Conservation (phyloP, 2,797 vertebrate genomes). For the Mus spretus region DNA sequence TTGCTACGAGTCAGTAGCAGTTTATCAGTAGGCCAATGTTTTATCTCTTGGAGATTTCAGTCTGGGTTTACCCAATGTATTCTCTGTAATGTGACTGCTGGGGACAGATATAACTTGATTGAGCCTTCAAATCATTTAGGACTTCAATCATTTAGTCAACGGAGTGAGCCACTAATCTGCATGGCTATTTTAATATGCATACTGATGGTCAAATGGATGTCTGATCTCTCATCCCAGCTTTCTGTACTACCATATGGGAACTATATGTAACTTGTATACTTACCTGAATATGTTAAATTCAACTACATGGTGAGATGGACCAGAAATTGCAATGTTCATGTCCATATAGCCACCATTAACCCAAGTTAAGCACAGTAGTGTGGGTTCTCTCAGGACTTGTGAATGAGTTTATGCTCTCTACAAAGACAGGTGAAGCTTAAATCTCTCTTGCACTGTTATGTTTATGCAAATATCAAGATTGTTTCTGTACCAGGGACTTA, state of each 20-base stretch:
- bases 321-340: background rate
- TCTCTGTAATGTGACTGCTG: background rate
- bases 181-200: background rate
- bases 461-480: background rate
- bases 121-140: background rate
- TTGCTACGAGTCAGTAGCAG: conserved; percentile 1
- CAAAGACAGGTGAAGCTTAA: background rate
- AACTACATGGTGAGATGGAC: background rate
- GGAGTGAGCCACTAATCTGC: background rate
- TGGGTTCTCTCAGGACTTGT: background rate
- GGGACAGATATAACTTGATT: background rate
- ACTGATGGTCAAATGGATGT: background rate
- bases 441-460: background rate
- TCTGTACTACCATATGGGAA: background rate
- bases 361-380: background rate
- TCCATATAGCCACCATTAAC: background rate
- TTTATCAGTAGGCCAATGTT: conserved; percentile 41
- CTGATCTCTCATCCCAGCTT: background rate
- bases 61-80: background rate
- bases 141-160: background rate
- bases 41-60: background rate
- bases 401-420: background rate
- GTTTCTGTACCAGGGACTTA: background rate
- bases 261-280: background rate
- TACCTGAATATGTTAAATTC: background rate